Percentiles rank a stretch among this genome's conserved stretches.
Evolutionary conservation across 2,113 vertebrate species (phyloP).

Genomic region (Lepus americanus): DNA sequence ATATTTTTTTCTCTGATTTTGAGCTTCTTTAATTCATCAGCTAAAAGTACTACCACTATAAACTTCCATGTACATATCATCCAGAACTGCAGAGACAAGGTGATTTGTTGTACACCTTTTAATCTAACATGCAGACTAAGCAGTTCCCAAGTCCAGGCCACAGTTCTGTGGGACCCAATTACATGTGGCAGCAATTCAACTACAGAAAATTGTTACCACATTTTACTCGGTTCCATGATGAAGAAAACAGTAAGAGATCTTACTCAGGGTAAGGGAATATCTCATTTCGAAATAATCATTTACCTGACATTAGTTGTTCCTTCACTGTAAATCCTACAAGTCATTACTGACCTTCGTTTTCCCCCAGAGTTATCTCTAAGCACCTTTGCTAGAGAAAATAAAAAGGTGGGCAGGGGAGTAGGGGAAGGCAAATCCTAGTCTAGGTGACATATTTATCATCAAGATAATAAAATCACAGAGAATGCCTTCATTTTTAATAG

Average conservation of each 20-base stretch:
- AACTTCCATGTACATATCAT: conserved; percentile 78
- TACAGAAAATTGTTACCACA: conserved; percentile 92
- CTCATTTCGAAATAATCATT: conserved; percentile 79
- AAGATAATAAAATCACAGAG: conserved; percentile 77
- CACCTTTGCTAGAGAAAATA: conserved; percentile 66
- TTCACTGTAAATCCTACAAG: conserved; percentile 10
- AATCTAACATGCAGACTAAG: conserved; percentile 85
- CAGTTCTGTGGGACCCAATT: conserved; percentile 88
- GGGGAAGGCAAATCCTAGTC: conserved; percentile 40
- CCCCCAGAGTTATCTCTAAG: conserved; percentile 61
- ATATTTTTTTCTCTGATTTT: conserved; percentile 76
- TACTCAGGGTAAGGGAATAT: conserved; percentile 85
- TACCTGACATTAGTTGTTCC: conserved; percentile 75
- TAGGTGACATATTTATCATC: conserved; percentile 77
- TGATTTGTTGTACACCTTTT: conserved; percentile 82
- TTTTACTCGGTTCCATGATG: conserved; percentile 87
- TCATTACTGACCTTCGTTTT: conserved; percentile 63
- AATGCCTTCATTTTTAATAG: conserved; percentile 76
- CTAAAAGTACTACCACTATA: conserved; percentile 81
- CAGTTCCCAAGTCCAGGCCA: conserved; percentile 84
- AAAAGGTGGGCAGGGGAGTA: too few relatives aligned
- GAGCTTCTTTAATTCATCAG: conserved; percentile 80
- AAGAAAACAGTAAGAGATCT: conserved; percentile 87
- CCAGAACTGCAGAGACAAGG: conserved; percentile 80
- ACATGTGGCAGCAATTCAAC: conserved; percentile 87